These are phyloP conservation scores for Sepiola atlantica DNA, from an alignment of 2,888 invertebrate species.

Conservation along the genomic window DNA sequence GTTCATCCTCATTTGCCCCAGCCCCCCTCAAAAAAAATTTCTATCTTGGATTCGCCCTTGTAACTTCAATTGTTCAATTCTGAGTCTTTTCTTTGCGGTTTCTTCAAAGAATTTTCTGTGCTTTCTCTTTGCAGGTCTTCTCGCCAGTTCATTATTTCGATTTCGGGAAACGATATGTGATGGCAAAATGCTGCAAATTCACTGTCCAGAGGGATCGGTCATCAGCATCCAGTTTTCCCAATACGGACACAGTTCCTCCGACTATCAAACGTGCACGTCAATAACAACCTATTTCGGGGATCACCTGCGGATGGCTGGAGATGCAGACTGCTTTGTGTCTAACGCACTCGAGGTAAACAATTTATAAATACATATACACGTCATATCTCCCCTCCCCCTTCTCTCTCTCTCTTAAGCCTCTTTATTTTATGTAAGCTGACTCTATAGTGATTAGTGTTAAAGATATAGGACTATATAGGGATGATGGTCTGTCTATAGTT, in stretches of 20 bases:
- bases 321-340: constrained; percentile 48
- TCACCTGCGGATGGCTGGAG: not conserved
- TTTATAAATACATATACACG: no score
- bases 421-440: no score
- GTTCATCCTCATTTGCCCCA: no score
- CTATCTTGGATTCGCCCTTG: no score
- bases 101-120: not conserved
- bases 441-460: no score
- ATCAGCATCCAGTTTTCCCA: constrained; percentile 93
- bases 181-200: constrained; percentile 88
- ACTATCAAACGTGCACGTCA: constrained; percentile 69
- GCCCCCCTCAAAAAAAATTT: no score
- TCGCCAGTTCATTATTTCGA: constrained; percentile 91
- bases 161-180: constrained; percentile 95
- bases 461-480: no score
- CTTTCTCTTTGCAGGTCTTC: constrained; percentile 81
- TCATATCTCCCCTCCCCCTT: no score
- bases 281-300: not conserved
- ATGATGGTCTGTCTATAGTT: no score
- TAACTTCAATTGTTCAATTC: no score
- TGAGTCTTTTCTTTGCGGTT: not conserved
- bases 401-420: no score
- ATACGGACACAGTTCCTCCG: constrained; percentile 83
- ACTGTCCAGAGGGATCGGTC: constrained; percentile 92
- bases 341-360: not conserved